Base-by-base conservation (phyloP, 2,113 vertebrate species). In the Gallinago paraguaiae region DNA sequence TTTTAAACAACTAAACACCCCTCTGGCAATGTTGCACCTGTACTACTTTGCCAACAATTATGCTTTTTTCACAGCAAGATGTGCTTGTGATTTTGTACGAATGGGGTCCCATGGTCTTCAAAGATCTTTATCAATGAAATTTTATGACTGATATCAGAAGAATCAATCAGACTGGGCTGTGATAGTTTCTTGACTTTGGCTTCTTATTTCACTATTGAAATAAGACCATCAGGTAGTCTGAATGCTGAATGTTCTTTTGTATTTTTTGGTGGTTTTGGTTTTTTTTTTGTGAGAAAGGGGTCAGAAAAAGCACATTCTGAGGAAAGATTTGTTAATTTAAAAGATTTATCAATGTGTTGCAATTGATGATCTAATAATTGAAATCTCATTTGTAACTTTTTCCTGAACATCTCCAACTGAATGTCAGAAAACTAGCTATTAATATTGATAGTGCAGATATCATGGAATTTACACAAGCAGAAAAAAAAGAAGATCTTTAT, bases 381-480 rank as follows among this genome's bases (percentile, higher is more conserved):
- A 88, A 80, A 93, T 77, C 16, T 86, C 57, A 80, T 95, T 82
- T 83, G 43, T 83, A 84, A 77, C 37, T n/a, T 91, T 93, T 90
- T 70, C 56, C 30, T 74, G 35, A 80, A 86, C 37, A 82, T 78
- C 51, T 87, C 30, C 37, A 81, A 53, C 41, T n/a, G 51, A 84
- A 74, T 81, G 54, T 74, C 77, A 94, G 59, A 79, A 92, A 89
- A 93, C 59, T 51, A 93, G 27, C 60, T 89, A 69, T 77, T 77
- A 86, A 86, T 83, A 83, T 72, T 64, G 59, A 35, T 91, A 83
- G 39, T 24, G n/a, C 69, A 74, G 50, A 33, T 74, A 77, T 11
- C 17, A 37, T 60, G 59, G 81, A 88, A 92, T 80, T 83, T 92
- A 83, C 63, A 83, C 50, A 89, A 77, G 71, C 50, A 80, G 72